Conservation (phyloP, 2,797 vertebrate genomes). For the Anguilla pacifica region DNA sequence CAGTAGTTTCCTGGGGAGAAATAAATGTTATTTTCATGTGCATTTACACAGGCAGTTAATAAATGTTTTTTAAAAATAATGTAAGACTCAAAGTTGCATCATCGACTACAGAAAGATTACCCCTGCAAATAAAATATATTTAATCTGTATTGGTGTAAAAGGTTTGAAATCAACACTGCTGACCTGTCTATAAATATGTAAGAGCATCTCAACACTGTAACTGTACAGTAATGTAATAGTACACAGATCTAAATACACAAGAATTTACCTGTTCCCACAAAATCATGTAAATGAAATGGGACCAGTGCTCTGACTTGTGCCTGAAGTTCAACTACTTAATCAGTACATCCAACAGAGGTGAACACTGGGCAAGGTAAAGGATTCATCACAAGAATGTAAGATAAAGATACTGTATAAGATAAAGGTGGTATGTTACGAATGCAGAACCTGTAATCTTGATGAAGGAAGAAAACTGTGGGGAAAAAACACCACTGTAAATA, state of each 20-base stretch:
- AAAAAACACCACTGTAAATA: conserved; percentile 19
- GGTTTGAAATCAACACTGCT: too few species aligned
- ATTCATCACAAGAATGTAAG: not conserved
- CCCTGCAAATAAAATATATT: too few species aligned
- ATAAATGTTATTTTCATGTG: too few species aligned
- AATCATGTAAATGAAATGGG: not conserved
- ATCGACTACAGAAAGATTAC: too few species aligned
- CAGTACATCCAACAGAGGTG: not conserved
- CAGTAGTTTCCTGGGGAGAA: too few species aligned
- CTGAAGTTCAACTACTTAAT: not conserved
- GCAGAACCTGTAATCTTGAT: not conserved
- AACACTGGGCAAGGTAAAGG: not conserved
- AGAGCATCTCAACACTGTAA: too few species aligned
- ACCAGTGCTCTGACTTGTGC: not conserved
- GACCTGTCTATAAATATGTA: too few species aligned
- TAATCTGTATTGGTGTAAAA: too few species aligned
- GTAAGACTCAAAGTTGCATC: too few species aligned
- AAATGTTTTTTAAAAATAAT: too few species aligned
- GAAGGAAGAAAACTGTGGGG: not conserved
- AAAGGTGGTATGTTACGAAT: not conserved
- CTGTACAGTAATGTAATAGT: too few species aligned
- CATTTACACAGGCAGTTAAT: too few species aligned
- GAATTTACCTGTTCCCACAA: not conserved
- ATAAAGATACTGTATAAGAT: not conserved
- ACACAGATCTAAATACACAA: not conserved